Conservation (phyloP, 1,140 invertebrate species). For the Oryctes rhinoceros region DNA sequence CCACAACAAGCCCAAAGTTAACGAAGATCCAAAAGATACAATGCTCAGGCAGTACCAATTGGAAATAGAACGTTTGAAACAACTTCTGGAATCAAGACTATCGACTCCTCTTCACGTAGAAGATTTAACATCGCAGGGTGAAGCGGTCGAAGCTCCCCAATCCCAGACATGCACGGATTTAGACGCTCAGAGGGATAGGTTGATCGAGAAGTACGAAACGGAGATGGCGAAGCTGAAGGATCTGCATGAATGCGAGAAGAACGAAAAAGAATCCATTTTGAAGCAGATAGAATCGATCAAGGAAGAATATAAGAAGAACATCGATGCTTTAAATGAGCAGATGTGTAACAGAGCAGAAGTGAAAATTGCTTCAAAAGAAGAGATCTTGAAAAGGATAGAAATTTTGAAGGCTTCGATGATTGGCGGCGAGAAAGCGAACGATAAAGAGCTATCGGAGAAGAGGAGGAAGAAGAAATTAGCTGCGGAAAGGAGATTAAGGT, state of each 20-base stretch:
- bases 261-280: slow-evolving; percentile 62
- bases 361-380: slow-evolving; percentile 56
- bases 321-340: slow-evolving; percentile 56
- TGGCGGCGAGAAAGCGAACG: slow-evolving; percentile 80
- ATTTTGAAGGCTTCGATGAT: slow-evolving; percentile 78
- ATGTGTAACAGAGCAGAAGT: slow-evolving; percentile 47
- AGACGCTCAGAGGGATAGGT: slow-evolving; percentile 56
- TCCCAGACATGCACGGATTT: slow-evolving; percentile 49
- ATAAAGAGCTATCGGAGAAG: slow-evolving; percentile 76
- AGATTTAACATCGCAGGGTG: slow-evolving; percentile 47
- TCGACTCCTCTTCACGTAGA: slow-evolving; percentile 50
- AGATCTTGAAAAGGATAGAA: slow-evolving; percentile 62
- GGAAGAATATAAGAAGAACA: slow-evolving; percentile 60
- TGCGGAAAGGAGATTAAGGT: slow-evolving; percentile 72
- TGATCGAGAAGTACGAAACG: slow-evolving; percentile 61
- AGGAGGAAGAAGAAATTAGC: slow-evolving; percentile 72
- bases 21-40: slow-evolving; percentile 87
- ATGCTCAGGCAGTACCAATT: slow-evolving; percentile 88
- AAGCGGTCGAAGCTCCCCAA: slow-evolving; percentile 29
- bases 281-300: slow-evolving; percentile 62
- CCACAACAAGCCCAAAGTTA: slow-evolving; percentile 49
- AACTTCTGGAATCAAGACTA: slow-evolving; percentile 67
- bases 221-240: slow-evolving; percentile 63
- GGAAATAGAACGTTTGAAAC: slow-evolving; percentile 80
- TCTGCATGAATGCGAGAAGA: slow-evolving; percentile 62